Base-by-base conservation (phyloP, 2,797 vertebrate genomes). In the Spheniscus humboldti region DNA sequence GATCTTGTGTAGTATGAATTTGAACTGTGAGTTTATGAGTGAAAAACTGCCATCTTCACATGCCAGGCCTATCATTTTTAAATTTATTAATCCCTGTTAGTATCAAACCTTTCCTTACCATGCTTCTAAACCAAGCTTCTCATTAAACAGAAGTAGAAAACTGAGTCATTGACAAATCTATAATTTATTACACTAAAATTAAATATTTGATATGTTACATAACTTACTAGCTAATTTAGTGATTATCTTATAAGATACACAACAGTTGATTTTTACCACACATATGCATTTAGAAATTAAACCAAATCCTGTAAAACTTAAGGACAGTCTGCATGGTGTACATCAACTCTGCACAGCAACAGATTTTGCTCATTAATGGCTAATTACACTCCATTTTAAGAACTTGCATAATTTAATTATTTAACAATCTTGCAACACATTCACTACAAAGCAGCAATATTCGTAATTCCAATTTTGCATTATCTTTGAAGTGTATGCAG, bases 311-410 rank as follows among this genome's bases (percentile, higher is more conserved):
- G 45, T 77, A 94, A 92, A 97, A 88, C 39, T 97, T 88, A 76
- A 76, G 86, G 80, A 94, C 75, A 90, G 82, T 89, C 76, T 94
- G 53, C 55, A 68, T 76, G 72, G 80, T 69, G 52, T 67, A 72
- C 39, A 97, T 79, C 84, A 96, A 67, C 91, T 91, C 88, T 92
- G 60, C 77, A 88, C 91, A 91, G 95, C 89, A 97, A 96, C 94
- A 97, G 83, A 92, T 96, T 94, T 96, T 93, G 63, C 94, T 96
- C 95, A 95, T 97, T 97, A 97, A 97, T 97, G 96, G 96, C 95
- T 97, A 97, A 98, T 97, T 97, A 96, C 86, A 92, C 95, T 98
- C 74, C 92, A 95, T 97, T 97, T 98, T 97, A 96, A 96, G 89
- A 96, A 96, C 94, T 94, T 90, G 83, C 94, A 96, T 96, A 96